These are phyloP conservation scores for Arctocebus calabarensis DNA, from an alignment of 2,797 vertebrate genomes.

Conservation along the genomic window DNA sequence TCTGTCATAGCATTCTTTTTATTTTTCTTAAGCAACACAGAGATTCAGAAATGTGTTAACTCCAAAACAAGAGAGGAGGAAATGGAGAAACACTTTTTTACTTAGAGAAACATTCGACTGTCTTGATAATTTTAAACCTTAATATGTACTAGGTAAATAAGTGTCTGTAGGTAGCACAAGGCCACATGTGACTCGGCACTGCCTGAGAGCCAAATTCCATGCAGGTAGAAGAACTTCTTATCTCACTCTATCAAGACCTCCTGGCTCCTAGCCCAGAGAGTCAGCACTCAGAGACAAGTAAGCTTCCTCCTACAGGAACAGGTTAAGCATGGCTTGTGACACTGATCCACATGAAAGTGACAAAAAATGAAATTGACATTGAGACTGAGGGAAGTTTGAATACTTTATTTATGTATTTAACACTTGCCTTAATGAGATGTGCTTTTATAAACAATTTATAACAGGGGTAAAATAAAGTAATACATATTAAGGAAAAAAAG, in stretches of 20 bases:
- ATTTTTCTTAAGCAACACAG: neutral
- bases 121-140: neutral
- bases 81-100: neutral
- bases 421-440: too few species aligned
- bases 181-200: neutral
- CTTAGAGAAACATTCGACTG: neutral
- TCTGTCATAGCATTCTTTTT: too few species aligned
- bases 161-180: slow-evolving; percentile 11
- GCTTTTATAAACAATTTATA: slow-evolving; percentile 4
- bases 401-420: too few species aligned
- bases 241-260: neutral
- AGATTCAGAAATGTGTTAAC: neutral
- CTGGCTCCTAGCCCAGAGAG: neutral
- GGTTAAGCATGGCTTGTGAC: neutral
- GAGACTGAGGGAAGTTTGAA: too few species aligned
- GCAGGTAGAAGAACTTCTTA: neutral
- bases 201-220: neutral
- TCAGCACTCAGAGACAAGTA: neutral
- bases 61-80: neutral
- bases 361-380: neutral
- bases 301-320: neutral
- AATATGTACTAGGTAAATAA: neutral
- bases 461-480: neutral
- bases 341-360: neutral
- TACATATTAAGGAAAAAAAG: neutral